Conservation (phyloP, 2,888 invertebrate genomes). For the Ectemnius cavifrons region DNA sequence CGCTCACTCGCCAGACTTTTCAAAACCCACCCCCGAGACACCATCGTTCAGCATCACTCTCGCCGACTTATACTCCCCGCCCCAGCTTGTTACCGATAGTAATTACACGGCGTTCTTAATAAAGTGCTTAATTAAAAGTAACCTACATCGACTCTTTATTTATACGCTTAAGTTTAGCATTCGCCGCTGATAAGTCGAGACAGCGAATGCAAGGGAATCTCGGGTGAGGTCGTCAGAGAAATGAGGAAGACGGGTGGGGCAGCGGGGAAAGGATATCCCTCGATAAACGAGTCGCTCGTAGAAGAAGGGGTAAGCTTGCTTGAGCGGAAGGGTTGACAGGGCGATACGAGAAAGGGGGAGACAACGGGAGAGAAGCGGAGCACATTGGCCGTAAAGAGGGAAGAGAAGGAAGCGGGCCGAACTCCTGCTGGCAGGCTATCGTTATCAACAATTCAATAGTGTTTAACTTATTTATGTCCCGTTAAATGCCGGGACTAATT, state of each 20-base stretch:
- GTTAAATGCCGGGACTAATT: slow-evolving; percentile 74
- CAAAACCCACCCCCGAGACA: neutral
- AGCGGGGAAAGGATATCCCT: slow-evolving; percentile 40
- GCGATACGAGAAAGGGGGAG: slow-evolving; percentile 10
- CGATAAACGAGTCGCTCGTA: slow-evolving; percentile 36
- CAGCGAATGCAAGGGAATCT: neutral
- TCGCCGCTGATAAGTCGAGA: no score
- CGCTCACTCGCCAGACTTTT: slow-evolving; percentile 39
- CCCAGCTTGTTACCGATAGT: slow-evolving; percentile 31
- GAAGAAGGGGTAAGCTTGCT: slow-evolving; percentile 4
- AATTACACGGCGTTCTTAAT: slow-evolving; percentile 21
- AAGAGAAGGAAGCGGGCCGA: slow-evolving; percentile 28
- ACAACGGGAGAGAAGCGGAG: slow-evolving; percentile 24
- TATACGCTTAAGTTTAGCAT: neutral
- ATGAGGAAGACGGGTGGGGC: slow-evolving; percentile 31
- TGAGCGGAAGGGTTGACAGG: slow-evolving; percentile 45
- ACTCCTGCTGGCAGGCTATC: slow-evolving; percentile 50
- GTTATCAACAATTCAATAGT: slow-evolving; percentile 70
- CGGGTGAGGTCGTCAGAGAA: slow-evolving; percentile 13
- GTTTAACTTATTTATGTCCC: slow-evolving; percentile 72
- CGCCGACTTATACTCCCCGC: slow-evolving; percentile 13
- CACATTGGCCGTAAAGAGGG: slow-evolving; percentile 22
- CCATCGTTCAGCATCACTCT: slow-evolving; percentile 33
- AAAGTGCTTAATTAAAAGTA: slow-evolving; percentile 38
- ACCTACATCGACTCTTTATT: neutral